phyloP scores from a whole-genome alignment of 2,113 vertebrate genomes.

The Spheniscus mendiculus region DNA sequence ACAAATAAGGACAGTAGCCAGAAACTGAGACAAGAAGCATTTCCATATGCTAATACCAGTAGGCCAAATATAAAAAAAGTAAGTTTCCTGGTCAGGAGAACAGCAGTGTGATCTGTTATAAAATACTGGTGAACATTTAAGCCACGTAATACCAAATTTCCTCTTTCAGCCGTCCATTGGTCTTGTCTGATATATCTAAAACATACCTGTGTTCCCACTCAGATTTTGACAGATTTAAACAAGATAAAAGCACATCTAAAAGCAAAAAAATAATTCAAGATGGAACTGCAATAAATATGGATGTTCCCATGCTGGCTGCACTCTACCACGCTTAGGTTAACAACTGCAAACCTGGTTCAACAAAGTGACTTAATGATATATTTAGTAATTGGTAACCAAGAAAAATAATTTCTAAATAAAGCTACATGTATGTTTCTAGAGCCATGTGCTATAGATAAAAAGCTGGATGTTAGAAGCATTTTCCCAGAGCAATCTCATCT shows the following conservation, averaged over 20 bases:
- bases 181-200: not conserved
- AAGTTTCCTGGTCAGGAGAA: not conserved
- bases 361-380: not conserved
- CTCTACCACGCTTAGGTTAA: not conserved
- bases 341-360: not conserved
- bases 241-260: not conserved
- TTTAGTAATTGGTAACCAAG: not conserved
- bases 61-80: not conserved
- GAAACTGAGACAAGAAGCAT: not conserved
- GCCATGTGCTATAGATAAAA: conserved; percentile 12
- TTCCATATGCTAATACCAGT: not conserved
- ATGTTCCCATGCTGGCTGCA: not conserved
- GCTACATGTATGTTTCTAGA: not conserved
- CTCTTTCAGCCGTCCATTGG: not conserved
- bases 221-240: not conserved
- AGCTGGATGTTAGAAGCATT: not conserved
- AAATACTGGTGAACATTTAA: not conserved
- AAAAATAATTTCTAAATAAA: not conserved
- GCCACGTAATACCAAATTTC: not conserved
- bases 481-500: conserved; percentile 29
- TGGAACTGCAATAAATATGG: not conserved
- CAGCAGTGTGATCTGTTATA: not conserved
- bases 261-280: not conserved
- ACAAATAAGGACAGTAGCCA: not conserved
- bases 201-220: not conserved